Evolutionary conservation across 2,113 vertebrate species (phyloP).

Genomic region (Urocolius indicus): DNA sequence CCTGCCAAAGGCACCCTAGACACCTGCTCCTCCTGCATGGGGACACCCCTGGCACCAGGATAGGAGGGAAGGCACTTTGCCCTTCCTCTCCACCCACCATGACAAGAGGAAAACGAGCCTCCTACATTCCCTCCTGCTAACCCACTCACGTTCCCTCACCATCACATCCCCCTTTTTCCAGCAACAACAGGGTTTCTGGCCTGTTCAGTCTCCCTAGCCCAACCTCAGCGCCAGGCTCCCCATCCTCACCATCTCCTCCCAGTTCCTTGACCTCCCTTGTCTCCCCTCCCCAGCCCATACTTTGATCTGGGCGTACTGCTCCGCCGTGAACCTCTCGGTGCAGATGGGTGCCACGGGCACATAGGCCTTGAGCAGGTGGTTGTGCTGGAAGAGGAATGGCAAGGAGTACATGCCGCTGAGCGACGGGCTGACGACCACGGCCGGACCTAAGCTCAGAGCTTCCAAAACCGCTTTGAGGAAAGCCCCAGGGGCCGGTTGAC

Average conservation of each 20-base stretch:
- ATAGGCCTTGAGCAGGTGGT: constrained; percentile 84
- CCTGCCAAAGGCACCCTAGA: background rate
- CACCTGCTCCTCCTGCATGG: background rate
- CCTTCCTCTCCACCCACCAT: background rate
- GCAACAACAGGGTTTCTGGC: background rate
- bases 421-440: constrained; percentile 92
- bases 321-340: constrained; percentile 86
- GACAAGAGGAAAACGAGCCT: background rate
- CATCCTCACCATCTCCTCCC: background rate
- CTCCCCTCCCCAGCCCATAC: constrained; percentile 64
- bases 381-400: constrained; percentile 87
- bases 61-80: background rate
- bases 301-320: constrained; percentile 87
- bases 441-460: constrained; percentile 78
- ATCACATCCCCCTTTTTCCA: background rate
- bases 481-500: constrained; percentile 81
- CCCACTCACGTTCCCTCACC: background rate
- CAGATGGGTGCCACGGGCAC: constrained; percentile 95
- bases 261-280: background rate
- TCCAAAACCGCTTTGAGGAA: constrained; percentile 87
- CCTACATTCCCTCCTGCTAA: background rate
- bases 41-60: background rate
- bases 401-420: constrained; percentile 97
- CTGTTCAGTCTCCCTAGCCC: background rate
- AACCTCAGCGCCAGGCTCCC: accelerated